Conservation (phyloP, 2,113 vertebrate species). For the Dicentrarchus labrax region DNA sequence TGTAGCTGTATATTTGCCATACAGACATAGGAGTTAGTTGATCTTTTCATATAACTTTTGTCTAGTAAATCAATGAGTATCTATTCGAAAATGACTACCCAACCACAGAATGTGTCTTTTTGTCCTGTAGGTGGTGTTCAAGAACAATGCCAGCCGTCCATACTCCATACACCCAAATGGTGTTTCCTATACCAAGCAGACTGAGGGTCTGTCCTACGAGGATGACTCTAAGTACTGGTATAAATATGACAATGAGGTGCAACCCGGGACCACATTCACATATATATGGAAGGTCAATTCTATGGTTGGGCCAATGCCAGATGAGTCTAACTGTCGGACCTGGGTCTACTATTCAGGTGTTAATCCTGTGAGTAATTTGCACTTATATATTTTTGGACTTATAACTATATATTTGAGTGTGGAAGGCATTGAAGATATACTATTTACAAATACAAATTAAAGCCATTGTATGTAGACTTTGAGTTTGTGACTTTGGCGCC, state of each 20-base stretch:
- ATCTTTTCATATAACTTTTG: too few relatives aligned
- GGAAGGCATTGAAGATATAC: not conserved
- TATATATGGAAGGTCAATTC: constrained; percentile 90
- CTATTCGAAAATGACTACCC: not conserved
- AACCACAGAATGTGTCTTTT: not conserved
- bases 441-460: not conserved
- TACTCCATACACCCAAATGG: constrained; percentile 96
- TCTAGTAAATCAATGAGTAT: too few relatives aligned
- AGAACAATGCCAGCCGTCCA: constrained; percentile 90
- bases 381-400: too few relatives aligned
- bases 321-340: constrained; percentile 87
- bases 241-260: constrained; percentile 88
- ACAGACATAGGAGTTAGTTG: too few relatives aligned
- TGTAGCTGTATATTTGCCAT: too few relatives aligned
- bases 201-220: constrained; percentile 86
- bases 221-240: constrained; percentile 91
- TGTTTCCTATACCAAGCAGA: constrained; percentile 79
- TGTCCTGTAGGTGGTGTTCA: constrained; percentile 90
- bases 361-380: constrained; percentile 87
- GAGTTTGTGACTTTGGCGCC: not conserved
- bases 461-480: not conserved
- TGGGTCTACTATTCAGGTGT: constrained; percentile 97
- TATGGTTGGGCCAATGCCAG: constrained; percentile 81
- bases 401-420: not conserved
- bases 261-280: constrained; percentile 88